Percentiles rank a stretch among this genome's conserved stretches.
Evolutionary conservation across 64 coral and sea anemone species (phyloP).

Genomic region (Acropora tenuis): DNA sequence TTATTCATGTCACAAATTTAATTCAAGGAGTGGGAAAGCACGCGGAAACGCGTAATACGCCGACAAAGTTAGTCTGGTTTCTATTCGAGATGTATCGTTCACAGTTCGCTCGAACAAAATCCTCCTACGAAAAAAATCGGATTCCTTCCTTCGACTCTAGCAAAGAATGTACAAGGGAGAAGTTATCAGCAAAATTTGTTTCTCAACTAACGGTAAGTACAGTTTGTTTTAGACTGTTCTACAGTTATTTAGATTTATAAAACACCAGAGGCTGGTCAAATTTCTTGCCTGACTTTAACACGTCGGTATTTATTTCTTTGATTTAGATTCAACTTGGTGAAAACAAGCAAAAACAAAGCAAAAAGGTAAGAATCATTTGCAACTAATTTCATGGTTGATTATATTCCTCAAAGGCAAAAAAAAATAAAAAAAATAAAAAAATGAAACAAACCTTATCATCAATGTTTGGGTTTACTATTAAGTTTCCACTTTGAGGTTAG

Average conservation of each 20-base stretch:
- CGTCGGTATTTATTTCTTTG: not conserved
- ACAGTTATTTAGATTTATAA: not conserved
- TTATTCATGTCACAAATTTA: constrained; percentile 30
- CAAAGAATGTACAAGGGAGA: not conserved
- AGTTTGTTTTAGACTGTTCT: not conserved
- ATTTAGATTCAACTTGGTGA: constrained; percentile 27
- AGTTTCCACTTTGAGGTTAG: not conserved
- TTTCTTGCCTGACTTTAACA: not conserved
- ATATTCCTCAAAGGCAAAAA: too few species aligned
- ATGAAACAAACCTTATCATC: not conserved
- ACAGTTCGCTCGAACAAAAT: not conserved
- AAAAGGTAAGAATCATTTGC: not conserved
- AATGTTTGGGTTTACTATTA: not conserved
- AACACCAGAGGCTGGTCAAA: too few species aligned
- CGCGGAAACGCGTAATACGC: not conserved
- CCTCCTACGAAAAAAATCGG: not conserved
- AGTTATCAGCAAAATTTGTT: not conserved
- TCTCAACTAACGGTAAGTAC: constrained; percentile 32
- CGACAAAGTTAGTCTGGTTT: not conserved
- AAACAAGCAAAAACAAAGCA: not conserved
- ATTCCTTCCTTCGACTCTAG: too few species aligned
- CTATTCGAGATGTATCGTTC: constrained; percentile 9
- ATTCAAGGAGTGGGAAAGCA: constrained; percentile 5
- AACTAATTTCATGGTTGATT: not conserved
- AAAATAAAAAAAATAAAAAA: too few species aligned